phyloP scores from a whole-genome alignment of 2,888 invertebrate species.

The Dasysyrphus albostriatus region DNA sequence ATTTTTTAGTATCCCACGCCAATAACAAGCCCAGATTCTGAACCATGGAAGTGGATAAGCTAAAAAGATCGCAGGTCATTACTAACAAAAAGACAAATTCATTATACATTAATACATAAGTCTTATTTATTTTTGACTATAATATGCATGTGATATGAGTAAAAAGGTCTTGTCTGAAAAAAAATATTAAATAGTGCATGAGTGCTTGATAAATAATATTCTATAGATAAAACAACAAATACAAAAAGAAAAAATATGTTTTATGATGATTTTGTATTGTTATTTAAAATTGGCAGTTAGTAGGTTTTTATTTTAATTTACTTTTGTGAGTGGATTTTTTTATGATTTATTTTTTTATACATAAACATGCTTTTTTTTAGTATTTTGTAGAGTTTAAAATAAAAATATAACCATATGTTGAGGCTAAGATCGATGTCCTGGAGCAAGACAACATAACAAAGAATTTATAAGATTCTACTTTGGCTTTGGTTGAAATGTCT shows the following conservation, averaged over 20 bases:
- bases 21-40: slow-evolving; percentile 93
- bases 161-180: slow-evolving; percentile 57
- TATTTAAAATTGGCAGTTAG: slow-evolving; percentile 13
- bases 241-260: neutral
- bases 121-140: slow-evolving; percentile 48
- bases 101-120: slow-evolving; percentile 70
- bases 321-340: slow-evolving; percentile 3
- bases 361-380: neutral
- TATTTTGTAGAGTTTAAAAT: neutral
- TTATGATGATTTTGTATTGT: slow-evolving; percentile 6
- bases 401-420: neutral
- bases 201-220: slow-evolving; percentile 11
- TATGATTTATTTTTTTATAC: neutral
- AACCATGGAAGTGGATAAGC: slow-evolving; percentile 94
- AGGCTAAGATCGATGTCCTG: neutral
- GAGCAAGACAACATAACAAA: neutral
- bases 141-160: slow-evolving; percentile 67
- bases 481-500: neutral
- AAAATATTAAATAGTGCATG: slow-evolving; percentile 23
- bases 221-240: neutral
- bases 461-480: neutral
- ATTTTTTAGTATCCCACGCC: slow-evolving; percentile 92
- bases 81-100: slow-evolving; percentile 84
- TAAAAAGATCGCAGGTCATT: slow-evolving; percentile 82
- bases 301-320: slow-evolving; percentile 9